Evolutionary conservation across 2,113 vertebrate genomes (phyloP).

Genomic region (Ramphastos sulfuratus): DNA sequence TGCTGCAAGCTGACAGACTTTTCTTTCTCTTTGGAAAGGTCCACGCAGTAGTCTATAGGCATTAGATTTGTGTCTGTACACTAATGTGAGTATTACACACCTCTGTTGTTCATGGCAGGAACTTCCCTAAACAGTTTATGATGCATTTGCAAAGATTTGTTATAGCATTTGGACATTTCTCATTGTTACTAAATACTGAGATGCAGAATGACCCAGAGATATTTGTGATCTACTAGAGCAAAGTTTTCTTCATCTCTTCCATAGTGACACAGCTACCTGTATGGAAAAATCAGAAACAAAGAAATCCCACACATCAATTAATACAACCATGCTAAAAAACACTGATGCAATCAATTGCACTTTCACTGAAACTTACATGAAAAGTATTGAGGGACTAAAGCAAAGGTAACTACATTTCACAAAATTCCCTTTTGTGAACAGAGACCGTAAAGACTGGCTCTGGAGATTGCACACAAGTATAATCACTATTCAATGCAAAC

Average conservation of each 20-base stretch:
- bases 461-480: not conserved
- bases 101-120: constrained; percentile 75
- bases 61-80: constrained; percentile 69
- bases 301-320: not conserved
- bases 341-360: not conserved
- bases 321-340: not conserved
- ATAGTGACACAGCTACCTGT: constrained; percentile 65
- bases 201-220: constrained; percentile 50
- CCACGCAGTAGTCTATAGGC: constrained; percentile 72
- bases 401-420: not conserved
- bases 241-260: constrained; percentile 59
- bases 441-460: not conserved
- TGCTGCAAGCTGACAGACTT: constrained; percentile 63
- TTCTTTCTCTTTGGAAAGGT: constrained; percentile 73
- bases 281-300: not conserved
- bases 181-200: constrained; percentile 58
- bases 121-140: constrained; percentile 65
- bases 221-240: constrained; percentile 68
- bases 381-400: not conserved
- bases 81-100: constrained; percentile 66
- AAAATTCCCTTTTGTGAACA: not conserved
- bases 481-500: not conserved
- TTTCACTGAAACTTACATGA: not conserved
- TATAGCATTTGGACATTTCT: constrained; percentile 67
- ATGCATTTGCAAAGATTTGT: constrained; percentile 62